Percentiles rank a stretch among this genome's conserved stretches.
These are phyloP conservation scores for Eufriesea mexicana DNA, from an alignment of 1,140 invertebrate species.

Conservation along the genomic window DNA sequence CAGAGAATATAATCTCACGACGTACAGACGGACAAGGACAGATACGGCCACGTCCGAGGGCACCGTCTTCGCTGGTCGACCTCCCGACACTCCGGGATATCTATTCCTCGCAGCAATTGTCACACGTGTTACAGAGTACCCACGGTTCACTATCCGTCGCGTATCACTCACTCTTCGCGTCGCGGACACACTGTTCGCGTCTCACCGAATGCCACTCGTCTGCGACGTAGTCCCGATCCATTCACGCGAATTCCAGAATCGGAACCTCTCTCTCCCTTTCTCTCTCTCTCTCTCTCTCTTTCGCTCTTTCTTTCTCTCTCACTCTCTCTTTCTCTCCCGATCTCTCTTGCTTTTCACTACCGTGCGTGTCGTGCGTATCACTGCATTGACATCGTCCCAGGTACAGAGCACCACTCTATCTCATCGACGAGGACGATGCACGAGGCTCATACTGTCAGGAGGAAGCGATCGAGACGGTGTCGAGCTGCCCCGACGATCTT, in stretches of 20 bases:
- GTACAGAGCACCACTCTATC: constrained; percentile 27
- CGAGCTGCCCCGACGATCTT: constrained; percentile 56
- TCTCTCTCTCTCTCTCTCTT: too few species aligned
- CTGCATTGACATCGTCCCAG: constrained; percentile 45
- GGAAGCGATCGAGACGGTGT: constrained; percentile 54
- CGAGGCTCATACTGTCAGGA: constrained; percentile 65
- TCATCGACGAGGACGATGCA: constrained; percentile 50
- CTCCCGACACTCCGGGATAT: not conserved
- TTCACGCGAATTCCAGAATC: constrained; percentile 18
- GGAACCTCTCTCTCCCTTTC: not conserved
- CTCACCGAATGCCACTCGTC: constrained; percentile 7
- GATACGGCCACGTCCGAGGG: constrained; percentile 9
- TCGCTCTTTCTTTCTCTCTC: too few species aligned
- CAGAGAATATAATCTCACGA: constrained; percentile 38
- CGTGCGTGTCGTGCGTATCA: constrained; percentile 1
- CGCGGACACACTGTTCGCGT: constrained; percentile 26
- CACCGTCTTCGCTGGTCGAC: constrained; percentile 4
- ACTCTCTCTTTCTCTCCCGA: too few species aligned
- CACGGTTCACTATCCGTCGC: not conserved
- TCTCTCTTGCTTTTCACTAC: too few species aligned
- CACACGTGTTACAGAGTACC: constrained; percentile 56
- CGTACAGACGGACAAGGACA: not conserved
- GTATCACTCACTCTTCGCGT: constrained; percentile 42
- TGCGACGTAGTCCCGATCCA: constrained; percentile 47
- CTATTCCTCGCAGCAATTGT: constrained; percentile 46